Evolutionary conservation across 2,113 vertebrate species (phyloP).

Genomic region (Cololabis saira): DNA sequence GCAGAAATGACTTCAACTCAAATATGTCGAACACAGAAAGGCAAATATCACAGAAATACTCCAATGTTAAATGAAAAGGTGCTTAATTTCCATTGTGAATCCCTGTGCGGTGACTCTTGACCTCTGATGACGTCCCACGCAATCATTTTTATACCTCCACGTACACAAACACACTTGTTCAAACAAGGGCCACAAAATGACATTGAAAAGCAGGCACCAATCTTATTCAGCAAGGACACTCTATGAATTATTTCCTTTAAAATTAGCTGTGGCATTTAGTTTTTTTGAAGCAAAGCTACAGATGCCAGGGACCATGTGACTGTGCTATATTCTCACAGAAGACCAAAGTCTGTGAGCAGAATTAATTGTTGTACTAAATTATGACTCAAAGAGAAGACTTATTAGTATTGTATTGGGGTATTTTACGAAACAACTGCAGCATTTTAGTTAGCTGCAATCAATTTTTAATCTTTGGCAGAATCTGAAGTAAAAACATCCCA

Average conservation of each 20-base stretch:
- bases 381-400: neutral
- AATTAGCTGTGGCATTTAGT: conserved; percentile 11
- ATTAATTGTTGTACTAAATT: neutral
- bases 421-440: neutral
- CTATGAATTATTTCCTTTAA: conserved; percentile 25
- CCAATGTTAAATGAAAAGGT: neutral
- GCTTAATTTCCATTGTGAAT: conserved; percentile 8
- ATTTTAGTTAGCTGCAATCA: neutral
- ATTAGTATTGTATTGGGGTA: neutral
- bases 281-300: conserved; percentile 11
- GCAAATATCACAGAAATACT: neutral
- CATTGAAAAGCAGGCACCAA: conserved; percentile 25
- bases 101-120: neutral
- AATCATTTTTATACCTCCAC: neutral
- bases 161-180: neutral
- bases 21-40: neutral
- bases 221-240: conserved; percentile 8
- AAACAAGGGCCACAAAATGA: neutral
- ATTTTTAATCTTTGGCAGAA: conserved; percentile 10
- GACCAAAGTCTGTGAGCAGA: neutral
- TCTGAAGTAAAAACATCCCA: conserved; percentile 8
- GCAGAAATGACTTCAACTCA: neutral
- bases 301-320: neutral
- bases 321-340: neutral
- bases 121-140: neutral